A percentile compares a stretch with the other conserved stretches of the same genome.
phyloP scores from a whole-genome alignment of 2,888 invertebrate species.

The Suillia variegata region DNA sequence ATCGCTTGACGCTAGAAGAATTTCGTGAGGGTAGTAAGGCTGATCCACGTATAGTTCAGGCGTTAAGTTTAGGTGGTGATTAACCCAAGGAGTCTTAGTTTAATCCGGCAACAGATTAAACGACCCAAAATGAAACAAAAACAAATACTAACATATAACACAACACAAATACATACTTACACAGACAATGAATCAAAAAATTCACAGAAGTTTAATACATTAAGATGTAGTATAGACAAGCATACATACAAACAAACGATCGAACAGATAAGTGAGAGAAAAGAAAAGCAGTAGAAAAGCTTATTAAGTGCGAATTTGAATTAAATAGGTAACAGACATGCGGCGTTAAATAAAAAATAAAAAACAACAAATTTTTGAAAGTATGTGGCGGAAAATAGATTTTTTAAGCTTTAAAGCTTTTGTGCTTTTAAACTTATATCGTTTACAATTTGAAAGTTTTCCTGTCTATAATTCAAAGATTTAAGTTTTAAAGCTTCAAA shows the following conservation, averaged over 20 bases:
- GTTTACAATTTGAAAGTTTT: no score
- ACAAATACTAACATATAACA: constrained; percentile 13
- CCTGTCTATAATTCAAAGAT: no score
- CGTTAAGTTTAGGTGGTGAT: constrained; percentile 80
- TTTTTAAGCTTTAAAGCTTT: no score
- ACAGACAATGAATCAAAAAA: constrained; percentile 15
- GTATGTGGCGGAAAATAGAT: no score
- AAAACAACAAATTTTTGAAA: no score
- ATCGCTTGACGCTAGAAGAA: constrained; percentile 92
- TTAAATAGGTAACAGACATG: not conserved
- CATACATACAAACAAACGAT: constrained; percentile 19
- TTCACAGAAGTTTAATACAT: constrained; percentile 18
- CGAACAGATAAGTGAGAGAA: not conserved
- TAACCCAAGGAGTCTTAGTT: constrained; percentile 60
- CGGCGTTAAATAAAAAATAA: no score
- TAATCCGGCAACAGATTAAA: constrained; percentile 37
- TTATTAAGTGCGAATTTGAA: no score
- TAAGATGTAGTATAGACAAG: constrained; percentile 7
- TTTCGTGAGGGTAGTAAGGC: constrained; percentile 97
- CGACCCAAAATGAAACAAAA: constrained; percentile 21
- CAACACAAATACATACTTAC: constrained; percentile 9
- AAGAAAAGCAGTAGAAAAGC: constrained; percentile 26
- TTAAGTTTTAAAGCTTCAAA: no score
- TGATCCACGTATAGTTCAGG: constrained; percentile 95
- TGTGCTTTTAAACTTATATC: no score